A percentile compares a stretch with the other conserved stretches of the same genome.
These are phyloP conservation scores for Hyposmocoma kahamanoa DNA, from an alignment of 1,140 invertebrate species.

Conservation along the genomic window DNA sequence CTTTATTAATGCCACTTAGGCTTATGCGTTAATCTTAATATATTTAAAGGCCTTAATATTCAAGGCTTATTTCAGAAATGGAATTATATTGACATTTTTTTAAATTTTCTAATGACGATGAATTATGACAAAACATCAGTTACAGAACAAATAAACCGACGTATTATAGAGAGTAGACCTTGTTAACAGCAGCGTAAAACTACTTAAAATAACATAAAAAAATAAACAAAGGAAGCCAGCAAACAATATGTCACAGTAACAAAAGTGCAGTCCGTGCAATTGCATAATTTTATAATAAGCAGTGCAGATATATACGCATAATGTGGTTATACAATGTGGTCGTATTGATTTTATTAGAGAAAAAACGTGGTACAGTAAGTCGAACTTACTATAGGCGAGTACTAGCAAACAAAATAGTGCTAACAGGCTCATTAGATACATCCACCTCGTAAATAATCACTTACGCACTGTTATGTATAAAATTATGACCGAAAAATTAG, in stretches of 20 bases:
- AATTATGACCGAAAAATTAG: conserved; percentile 18
- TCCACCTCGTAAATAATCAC: conserved; percentile 12
- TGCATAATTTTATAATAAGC: conserved; percentile 56
- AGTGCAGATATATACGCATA: conserved; percentile 58
- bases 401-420: not conserved
- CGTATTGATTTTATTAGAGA: conserved; percentile 5
- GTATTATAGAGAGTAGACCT: too few relatives aligned
- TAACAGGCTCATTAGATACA: conserved; percentile 9
- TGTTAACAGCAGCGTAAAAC: not conserved
- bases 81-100: too few relatives aligned
- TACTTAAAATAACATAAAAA: conserved; percentile 10
- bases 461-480: conserved; percentile 33
- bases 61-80: too few relatives aligned
- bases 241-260: conserved; percentile 46
- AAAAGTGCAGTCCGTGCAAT: conserved; percentile 58
- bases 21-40: too few relatives aligned
- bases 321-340: conserved; percentile 20
- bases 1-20: too few relatives aligned
- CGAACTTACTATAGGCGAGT: not conserved
- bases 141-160: too few relatives aligned
- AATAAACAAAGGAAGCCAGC: conserved; percentile 35
- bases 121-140: too few relatives aligned
- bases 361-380: not conserved
- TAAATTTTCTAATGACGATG: too few relatives aligned
- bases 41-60: too few relatives aligned